Base-by-base conservation (phyloP, 2,113 vertebrate genomes). In the Uria aalge region DNA sequence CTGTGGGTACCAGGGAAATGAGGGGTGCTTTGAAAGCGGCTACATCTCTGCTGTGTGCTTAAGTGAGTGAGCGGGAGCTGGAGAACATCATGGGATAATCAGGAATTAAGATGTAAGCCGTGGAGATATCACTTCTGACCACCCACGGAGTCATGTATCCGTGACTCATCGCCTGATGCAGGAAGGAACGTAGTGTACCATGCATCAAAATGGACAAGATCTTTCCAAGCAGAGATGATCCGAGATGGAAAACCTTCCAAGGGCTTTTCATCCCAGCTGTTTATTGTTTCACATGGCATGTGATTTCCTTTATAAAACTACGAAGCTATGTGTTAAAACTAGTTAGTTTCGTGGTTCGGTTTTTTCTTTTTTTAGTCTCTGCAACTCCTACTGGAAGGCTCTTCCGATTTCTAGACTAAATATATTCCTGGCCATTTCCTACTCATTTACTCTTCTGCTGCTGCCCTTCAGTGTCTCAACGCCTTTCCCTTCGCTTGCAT, bases 91-190 rank as follows among this genome's bases (percentile, higher is more conserved):
- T 95, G 92, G 96, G 93, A 96, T 94, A 72, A 91, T 91, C 92
- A 91, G 92, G 93, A 95, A 96, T 90, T 67, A 92, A 95, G 93
- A 91, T 96, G 73, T 82, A 93, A 96, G 94, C 5, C 13, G 81
- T 94, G 94, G 94, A 94, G 94, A 91, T 96, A 90, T 79, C 96
- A 76, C 96, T 96, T 96, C 34, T 95, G 96, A 90, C 96, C 96
- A 95, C 96, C 96, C 96, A 97, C 96, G 0, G 93, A 97, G 96
- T 95, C 94, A 97, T 95, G 84, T 95, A 71, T 64, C 92, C 62
- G 30, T 96, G 96, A 97, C 84, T 97, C 96, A 97, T 97, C 77
- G n/a, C 83, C 87, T 67, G 94, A 79, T 56, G 96, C 96, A 96
- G 96, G 92, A 94, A 94, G 96, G 94, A 96, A 94, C 36, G 41